Conservation (phyloP, 2,113 vertebrate species). For the Malaclemys terrapin region DNA sequence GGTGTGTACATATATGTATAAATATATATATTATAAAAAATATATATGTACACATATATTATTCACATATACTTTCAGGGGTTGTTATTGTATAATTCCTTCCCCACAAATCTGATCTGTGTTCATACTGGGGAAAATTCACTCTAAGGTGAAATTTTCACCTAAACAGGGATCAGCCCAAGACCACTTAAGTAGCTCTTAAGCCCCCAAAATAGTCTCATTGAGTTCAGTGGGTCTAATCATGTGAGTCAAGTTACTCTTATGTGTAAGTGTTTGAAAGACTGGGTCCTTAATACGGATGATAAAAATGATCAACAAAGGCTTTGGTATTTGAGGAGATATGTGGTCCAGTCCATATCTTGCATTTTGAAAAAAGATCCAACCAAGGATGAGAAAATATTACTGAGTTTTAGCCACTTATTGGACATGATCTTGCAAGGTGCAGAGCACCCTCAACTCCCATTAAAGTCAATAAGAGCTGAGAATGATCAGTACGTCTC, state of each 20-base stretch:
- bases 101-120: not conserved
- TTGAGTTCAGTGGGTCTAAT: not conserved
- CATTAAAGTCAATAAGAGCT: not conserved
- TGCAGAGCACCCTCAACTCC: not conserved
- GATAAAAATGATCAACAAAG: not conserved
- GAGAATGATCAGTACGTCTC: not conserved
- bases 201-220: not conserved
- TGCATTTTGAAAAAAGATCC: not conserved
- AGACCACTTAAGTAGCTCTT: not conserved
- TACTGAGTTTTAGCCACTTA: not conserved
- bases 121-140: not conserved
- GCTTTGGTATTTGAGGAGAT: not conserved
- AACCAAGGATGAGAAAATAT: not conserved
- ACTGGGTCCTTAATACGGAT: not conserved
- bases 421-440: not conserved
- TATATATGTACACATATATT: not conserved
- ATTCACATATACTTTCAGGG: not conserved
- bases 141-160: not conserved
- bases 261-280: not conserved
- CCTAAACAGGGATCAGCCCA: not conserved
- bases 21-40: not conserved
- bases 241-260: not conserved
- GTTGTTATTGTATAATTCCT: not conserved
- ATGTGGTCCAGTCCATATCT: not conserved
- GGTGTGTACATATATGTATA: accelerated